Percentiles rank a stretch among this genome's conserved stretches.
phyloP scores from a whole-genome alignment of 2,113 vertebrate species.

The Azemiops feae region DNA sequence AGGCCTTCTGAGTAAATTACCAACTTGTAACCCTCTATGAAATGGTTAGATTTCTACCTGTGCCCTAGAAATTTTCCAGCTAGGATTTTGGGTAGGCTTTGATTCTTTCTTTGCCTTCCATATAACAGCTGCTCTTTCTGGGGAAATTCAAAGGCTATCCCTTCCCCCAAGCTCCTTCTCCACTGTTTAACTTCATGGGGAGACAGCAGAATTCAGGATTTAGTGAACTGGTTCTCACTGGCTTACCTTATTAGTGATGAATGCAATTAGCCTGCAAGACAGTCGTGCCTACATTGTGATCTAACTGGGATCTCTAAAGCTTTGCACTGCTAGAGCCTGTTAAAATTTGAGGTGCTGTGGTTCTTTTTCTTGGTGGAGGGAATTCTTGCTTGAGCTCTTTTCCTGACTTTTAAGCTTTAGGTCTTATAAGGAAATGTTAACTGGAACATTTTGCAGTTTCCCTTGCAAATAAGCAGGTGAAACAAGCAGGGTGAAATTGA shows the following conservation, averaged over 20 bases:
- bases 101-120: not conserved
- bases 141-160: not conserved
- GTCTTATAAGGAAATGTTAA: not conserved
- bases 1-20: not conserved
- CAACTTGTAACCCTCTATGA: not conserved
- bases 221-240: not conserved
- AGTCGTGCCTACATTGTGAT: not conserved
- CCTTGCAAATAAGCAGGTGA: not conserved
- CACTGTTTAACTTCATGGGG: not conserved
- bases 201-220: not conserved
- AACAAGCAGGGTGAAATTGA: not conserved
- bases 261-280: not conserved
- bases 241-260: not conserved
- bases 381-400: not conserved
- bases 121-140: not conserved
- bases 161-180: not conserved
- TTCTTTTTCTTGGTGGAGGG: not conserved
- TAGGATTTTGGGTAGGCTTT: not conserved
- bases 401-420: not conserved
- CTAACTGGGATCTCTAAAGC: not conserved
- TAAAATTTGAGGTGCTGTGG: not conserved
- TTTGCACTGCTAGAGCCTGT: not conserved
- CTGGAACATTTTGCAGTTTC: not conserved
- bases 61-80: not conserved
- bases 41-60: not conserved